These are phyloP conservation scores for Alentia gelatinosa DNA, from an alignment of 2,888 invertebrate genomes.

Conservation along the genomic window DNA sequence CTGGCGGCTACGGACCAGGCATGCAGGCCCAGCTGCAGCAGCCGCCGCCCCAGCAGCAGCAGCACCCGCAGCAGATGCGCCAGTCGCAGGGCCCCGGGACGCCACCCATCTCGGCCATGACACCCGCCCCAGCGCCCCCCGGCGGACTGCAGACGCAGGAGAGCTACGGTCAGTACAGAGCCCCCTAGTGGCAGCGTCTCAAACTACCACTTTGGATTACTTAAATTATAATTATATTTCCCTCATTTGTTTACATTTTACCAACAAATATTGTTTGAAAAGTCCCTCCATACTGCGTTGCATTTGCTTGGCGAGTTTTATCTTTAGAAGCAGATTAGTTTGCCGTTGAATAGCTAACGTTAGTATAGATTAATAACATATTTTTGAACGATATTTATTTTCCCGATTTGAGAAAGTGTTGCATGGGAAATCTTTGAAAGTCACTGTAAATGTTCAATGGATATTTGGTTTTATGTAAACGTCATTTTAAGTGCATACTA, in stretches of 20 bases:
- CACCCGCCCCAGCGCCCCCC: neutral
- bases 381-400: neutral
- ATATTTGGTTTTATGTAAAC: neutral
- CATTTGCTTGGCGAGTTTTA: conserved; percentile 7
- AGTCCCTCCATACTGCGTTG: neutral
- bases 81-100: conserved; percentile 6
- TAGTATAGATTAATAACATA: neutral
- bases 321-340: neutral
- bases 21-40: conserved; percentile 45
- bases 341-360: neutral
- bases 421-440: neutral
- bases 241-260: no score
- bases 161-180: conserved; percentile 31
- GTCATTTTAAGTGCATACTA: no score
- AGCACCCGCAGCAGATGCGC: neutral
- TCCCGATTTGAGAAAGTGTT: no score
- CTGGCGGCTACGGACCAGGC: conserved; percentile 48
- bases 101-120: conserved; percentile 53
- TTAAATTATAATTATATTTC: no score
- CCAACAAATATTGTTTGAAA: neutral
- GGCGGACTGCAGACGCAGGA: conserved; percentile 20
- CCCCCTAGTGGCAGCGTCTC: neutral
- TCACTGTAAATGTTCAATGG: neutral
- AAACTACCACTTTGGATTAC: no score
- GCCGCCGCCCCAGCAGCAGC: conserved; percentile 17